A percentile compares a stretch with the other conserved stretches of the same genome.
These are phyloP conservation scores for Brachystomella parvula DNA, from an alignment of 1,140 invertebrate species.

Conservation along the genomic window DNA sequence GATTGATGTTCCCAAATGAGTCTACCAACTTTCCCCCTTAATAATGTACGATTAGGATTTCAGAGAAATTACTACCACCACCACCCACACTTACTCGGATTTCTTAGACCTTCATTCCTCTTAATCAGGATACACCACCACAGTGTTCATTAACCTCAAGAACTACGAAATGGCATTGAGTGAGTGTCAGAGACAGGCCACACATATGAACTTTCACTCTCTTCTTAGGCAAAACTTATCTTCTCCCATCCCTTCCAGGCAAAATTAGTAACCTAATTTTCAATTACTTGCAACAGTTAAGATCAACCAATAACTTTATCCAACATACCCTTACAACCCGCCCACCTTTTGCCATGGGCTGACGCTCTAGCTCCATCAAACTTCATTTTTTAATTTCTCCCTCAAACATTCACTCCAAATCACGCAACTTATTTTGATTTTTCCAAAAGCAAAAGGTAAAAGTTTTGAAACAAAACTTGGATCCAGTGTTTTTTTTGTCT, in stretches of 20 bases:
- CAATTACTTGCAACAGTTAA: no score
- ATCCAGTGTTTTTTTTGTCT: no score
- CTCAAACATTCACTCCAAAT: no score
- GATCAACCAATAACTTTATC: neutral
- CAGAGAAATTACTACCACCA: no score
- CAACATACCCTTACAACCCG: neutral
- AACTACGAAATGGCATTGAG: no score
- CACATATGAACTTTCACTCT: neutral
- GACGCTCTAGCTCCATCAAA: neutral
- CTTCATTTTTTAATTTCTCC: neutral
- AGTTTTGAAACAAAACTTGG: no score
- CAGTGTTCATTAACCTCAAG: neutral
- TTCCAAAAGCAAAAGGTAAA: no score
- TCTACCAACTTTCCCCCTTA: neutral
- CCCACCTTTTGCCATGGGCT: neutral
- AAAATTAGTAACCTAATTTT: no score
- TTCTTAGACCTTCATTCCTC: neutral
- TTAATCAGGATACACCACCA: neutral
- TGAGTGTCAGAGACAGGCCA: no score
- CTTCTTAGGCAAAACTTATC: neutral
- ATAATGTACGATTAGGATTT: neutral
- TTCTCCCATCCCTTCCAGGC: neutral
- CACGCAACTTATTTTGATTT: no score
- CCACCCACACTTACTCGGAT: neutral
- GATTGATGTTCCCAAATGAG: slow-evolving; percentile 9